A percentile compares a stretch with the other conserved stretches of the same genome.
Conservation (phyloP, 2,888 invertebrate genomes). For the Cataglyphis livida region DNA sequence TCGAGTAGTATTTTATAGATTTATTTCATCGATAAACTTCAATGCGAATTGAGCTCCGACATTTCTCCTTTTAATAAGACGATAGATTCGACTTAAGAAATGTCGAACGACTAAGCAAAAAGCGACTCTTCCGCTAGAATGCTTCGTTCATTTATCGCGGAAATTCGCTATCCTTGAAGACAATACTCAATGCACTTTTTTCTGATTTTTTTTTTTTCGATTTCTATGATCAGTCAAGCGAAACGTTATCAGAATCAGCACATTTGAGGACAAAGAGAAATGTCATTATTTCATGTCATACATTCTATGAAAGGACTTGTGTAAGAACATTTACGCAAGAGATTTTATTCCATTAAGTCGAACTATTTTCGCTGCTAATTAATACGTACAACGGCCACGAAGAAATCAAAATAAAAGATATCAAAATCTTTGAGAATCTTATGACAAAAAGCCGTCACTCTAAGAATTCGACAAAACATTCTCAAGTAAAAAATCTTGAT, state of each 20-base stretch:
- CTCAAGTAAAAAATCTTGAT: too few relatives aligned
- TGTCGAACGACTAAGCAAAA: background rate
- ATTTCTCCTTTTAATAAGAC: background rate
- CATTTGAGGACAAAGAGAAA: slow-evolving; percentile 58
- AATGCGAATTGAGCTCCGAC: background rate
- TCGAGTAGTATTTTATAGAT: background rate
- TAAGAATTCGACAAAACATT: too few relatives aligned
- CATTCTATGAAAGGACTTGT: slow-evolving; percentile 31
- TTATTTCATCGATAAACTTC: background rate
- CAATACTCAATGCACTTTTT: slow-evolving; percentile 57
- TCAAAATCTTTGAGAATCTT: background rate
- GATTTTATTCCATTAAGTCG: slow-evolving; percentile 2
- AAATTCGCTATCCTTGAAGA: slow-evolving; percentile 65
- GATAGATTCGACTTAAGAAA: background rate
- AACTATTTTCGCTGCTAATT: background rate
- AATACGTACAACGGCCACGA: background rate
- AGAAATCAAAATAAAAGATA: background rate
- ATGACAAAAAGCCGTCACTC: background rate
- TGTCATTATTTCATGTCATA: slow-evolving; percentile 43
- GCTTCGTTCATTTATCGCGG: slow-evolving; percentile 55
- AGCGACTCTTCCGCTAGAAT: slow-evolving; percentile 13
- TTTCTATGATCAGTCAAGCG: slow-evolving; percentile 67
- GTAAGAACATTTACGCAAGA: background rate
- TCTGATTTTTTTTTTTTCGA: slow-evolving; percentile 62
- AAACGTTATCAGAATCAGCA: slow-evolving; percentile 64